Evolutionary conservation across 2,888 invertebrate genomes (phyloP), one percentile per base, ranked within the genome.

Genomic region (Eupithecia inturbata): DNA sequence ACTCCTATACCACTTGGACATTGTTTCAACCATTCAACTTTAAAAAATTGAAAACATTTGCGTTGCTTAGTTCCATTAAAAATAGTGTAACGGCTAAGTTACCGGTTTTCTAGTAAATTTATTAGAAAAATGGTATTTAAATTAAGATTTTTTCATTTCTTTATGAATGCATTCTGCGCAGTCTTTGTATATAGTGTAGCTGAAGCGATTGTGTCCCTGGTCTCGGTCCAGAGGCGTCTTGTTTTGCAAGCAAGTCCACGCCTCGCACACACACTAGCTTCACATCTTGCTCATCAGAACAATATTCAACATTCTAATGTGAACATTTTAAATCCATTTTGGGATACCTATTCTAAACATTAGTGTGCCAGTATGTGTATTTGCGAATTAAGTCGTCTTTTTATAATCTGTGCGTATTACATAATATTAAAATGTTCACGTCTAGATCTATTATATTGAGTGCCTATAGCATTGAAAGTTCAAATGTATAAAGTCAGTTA

Each of bases 381-480:
- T 89, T 91, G 91, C 85, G 88, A 89, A 87, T 53, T 53, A 85
- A 85, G 82, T 90, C 90, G 86, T 90, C 91, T 92, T 92, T 93
- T 92, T 92, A 89, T 93, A 66, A 92, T 92, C 88, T 92, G 91
- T 90, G 89, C 89, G 87, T 92, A 90, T 89, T 90, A 64, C 7
- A 26, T 66, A 85, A 89, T 89, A 89, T 90, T 92, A 90, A 92
- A 92, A 93, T 93, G 93, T 94, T 94, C 93, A 94, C 91, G 88
- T 92, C 83, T 93, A 94, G 93, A 92, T 91, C 91, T 93, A 92
- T 92, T 92, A 89, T 93, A 94, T 92, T 89, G 94, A 94, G 94
- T 94, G 94, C 94, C 94, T 94, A 94, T 93, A 94, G 94, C 92
- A 92, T 92, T 93, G 93, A 92, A 88, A 88, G 88, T 92, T 93